Percentiles rank a stretch among this genome's conserved stretches.
Conservation (phyloP, 1,140 invertebrate genomes). For the Caenorhabditis latens region DNA sequence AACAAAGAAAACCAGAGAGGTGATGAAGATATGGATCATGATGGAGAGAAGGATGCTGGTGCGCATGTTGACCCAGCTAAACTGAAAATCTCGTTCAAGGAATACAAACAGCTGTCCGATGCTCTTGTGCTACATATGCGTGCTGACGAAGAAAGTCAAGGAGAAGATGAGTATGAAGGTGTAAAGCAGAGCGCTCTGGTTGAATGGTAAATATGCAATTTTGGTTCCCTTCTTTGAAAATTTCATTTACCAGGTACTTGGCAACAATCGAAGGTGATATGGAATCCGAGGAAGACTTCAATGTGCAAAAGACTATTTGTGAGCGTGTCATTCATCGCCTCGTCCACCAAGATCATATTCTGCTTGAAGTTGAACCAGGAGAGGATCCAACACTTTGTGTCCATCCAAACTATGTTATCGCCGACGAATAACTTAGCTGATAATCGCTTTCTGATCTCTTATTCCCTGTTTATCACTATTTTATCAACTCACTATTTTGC, state of each 20-base stretch:
- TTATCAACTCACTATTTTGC: slow-evolving; percentile 35
- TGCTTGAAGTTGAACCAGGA: slow-evolving; percentile 72
- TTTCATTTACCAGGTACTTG: slow-evolving; percentile 82
- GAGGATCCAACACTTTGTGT: slow-evolving; percentile 86
- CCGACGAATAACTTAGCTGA: slow-evolving; percentile 78
- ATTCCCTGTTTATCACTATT: neutral
- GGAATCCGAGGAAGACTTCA: slow-evolving; percentile 90
- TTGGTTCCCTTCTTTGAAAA: neutral
- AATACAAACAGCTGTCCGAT: slow-evolving; percentile 92
- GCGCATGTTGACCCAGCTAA: slow-evolving; percentile 79
- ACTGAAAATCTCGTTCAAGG: slow-evolving; percentile 90
- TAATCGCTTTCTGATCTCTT: neutral
- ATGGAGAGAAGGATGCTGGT: slow-evolving; percentile 27
- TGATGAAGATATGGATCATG: slow-evolving; percentile 54
- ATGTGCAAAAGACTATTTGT: slow-evolving; percentile 89
- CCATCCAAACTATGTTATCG: slow-evolving; percentile 93
- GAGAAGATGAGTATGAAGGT: slow-evolving; percentile 80
- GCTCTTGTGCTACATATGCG: slow-evolving; percentile 91
- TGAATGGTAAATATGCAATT: slow-evolving; percentile 83
- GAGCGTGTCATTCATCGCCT: slow-evolving; percentile 95
- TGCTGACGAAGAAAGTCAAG: slow-evolving; percentile 84
- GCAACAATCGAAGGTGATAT: slow-evolving; percentile 89
- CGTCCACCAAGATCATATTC: slow-evolving; percentile 83
- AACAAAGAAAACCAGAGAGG: slow-evolving; percentile 73
- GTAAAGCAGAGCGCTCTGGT: slow-evolving; percentile 88